These are phyloP conservation scores for Holacanthella duospinosa DNA, from an alignment of 2,888 invertebrate species.

Conservation along the genomic window DNA sequence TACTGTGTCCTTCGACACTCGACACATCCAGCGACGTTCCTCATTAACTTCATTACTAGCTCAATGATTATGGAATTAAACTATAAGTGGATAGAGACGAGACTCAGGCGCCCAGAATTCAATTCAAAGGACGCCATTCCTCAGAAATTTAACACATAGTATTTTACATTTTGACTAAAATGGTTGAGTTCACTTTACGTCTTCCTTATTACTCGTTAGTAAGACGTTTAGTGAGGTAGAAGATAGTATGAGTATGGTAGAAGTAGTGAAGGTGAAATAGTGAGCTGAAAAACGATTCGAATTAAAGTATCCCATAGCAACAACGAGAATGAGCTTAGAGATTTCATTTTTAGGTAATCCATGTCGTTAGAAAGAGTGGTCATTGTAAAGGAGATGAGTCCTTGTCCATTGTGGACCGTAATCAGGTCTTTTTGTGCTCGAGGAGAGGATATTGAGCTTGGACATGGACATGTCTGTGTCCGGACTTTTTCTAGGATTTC, in stretches of 20 bases:
- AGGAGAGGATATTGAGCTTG: neutral
- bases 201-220: no score
- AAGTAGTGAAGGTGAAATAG: neutral
- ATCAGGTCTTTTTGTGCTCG: neutral
- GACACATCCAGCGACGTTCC: neutral
- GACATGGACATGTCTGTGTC: neutral
- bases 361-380: neutral
- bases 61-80: neutral
- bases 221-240: neutral
- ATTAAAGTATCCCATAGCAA: no score
- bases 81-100: no score
- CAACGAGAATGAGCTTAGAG: no score
- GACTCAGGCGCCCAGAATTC: no score
- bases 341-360: neutral
- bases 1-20: neutral
- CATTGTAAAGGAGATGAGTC: neutral
- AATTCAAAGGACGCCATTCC: no score
- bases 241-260: neutral
- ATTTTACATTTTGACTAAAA: no score
- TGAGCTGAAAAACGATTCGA: no score
- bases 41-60: slow-evolving; percentile 8
- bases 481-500: neutral
- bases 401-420: neutral
- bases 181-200: no score
- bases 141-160: no score